phyloP scores from a whole-genome alignment of 2,888 invertebrate species.

The Resseliella maxima region DNA sequence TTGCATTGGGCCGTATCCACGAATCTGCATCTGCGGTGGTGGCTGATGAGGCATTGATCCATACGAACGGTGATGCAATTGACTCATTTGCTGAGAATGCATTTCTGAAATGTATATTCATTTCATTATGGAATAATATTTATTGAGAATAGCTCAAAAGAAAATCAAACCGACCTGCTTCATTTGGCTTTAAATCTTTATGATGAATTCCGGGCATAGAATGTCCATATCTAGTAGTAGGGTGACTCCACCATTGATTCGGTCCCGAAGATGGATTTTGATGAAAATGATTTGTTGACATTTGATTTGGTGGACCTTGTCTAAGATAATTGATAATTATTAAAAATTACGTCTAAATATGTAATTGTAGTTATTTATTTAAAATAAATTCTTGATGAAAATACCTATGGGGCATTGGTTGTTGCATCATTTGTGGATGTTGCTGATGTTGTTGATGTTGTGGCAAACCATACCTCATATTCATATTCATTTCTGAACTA shows the following conservation, averaged over 20 bases:
- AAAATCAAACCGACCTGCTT: not conserved
- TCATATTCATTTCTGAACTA: conserved; percentile 56
- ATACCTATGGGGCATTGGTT: conserved; percentile 40
- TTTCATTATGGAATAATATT: too few species aligned
- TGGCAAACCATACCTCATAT: not conserved
- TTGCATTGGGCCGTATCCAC: conserved; percentile 60
- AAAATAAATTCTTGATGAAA: too few species aligned
- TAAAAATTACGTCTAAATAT: too few species aligned
- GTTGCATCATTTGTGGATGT: conserved; percentile 50
- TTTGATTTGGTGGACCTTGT: conserved; percentile 47
- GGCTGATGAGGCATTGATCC: conserved; percentile 59
- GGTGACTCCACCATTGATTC: conserved; percentile 60
- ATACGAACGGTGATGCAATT: conserved; percentile 31
- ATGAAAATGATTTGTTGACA: conserved; percentile 62
- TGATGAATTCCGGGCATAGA: conserved; percentile 59
- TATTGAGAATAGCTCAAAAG: too few species aligned
- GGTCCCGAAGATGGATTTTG: conserved; percentile 62
- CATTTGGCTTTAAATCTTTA: not conserved
- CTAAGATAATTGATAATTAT: not conserved
- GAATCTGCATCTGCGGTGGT: conserved; percentile 59
- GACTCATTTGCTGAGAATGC: not conserved
- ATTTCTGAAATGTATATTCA: not conserved
- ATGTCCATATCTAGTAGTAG: conserved; percentile 59
- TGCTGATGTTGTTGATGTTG: conserved; percentile 56
- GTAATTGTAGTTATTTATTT: too few species aligned